Percentiles rank a stretch among this genome's conserved stretches.
These are phyloP conservation scores for Conus canariensis DNA, from an alignment of 2,888 invertebrate genomes.

Conservation along the genomic window DNA sequence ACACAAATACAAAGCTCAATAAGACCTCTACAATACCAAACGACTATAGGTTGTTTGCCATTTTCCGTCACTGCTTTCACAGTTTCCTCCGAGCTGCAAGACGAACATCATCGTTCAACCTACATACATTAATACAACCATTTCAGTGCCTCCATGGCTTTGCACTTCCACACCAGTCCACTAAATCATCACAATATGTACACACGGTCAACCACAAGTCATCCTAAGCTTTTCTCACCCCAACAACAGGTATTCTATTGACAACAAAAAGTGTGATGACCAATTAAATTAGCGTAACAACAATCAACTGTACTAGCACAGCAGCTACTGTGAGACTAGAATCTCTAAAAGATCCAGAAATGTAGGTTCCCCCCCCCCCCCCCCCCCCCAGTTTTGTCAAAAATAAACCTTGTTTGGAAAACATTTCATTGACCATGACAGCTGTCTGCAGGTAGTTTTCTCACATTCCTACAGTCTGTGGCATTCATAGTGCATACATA, in stretches of 20 bases:
- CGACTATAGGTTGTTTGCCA: constrained; percentile 9
- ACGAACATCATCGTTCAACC: neutral
- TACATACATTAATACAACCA: neutral
- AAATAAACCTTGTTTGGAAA: too few relatives aligned
- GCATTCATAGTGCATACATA: too few relatives aligned
- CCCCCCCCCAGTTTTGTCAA: too few relatives aligned
- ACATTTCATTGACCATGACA: neutral
- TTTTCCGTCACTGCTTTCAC: constrained; percentile 1
- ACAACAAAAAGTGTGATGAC: neutral
- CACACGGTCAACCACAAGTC: too few relatives aligned
- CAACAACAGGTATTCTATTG: too few relatives aligned
- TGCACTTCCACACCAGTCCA: neutral
- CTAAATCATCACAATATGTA: too few relatives aligned
- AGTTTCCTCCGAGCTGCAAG: neutral
- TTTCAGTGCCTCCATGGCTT: too few relatives aligned
- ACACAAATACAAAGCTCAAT: neutral
- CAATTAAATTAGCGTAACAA: neutral
- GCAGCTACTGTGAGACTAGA: neutral
- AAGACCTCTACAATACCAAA: neutral
- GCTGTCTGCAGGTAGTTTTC: too few relatives aligned
- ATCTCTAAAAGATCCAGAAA: neutral
- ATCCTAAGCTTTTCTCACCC: too few relatives aligned
- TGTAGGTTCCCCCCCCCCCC: too few relatives aligned
- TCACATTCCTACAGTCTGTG: too few relatives aligned
- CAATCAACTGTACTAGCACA: neutral